Evolutionary conservation across 2,797 vertebrate species (phyloP), one percentile per base, ranked within the genome.

Genomic region (Cichlasoma orientale): DNA sequence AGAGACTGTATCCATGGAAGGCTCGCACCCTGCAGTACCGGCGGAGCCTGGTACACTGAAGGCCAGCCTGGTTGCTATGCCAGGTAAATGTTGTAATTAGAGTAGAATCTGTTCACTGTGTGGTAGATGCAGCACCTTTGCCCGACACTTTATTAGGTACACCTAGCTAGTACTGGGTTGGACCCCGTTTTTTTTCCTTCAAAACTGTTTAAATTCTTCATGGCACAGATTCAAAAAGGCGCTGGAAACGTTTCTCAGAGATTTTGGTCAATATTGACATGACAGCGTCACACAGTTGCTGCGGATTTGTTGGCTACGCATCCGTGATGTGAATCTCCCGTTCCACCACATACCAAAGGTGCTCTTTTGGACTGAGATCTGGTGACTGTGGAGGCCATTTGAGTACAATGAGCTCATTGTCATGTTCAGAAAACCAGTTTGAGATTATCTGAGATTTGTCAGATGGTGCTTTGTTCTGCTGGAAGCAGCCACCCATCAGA

Each of bases 21-120:
- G 98, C 0, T 99, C 98, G 1, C 96, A 90, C 27, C 98, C 98
- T 0, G 97, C 98, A 0, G 97, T 97, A 27, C 97, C 98, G 0
- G 97, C 98, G 1, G 98, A 98, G 61, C 98, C 98, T 0, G 98
- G 98, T 29, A 99, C 98, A 0, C 92, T 99, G 41, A 99, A 99
- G 92, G 72, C 98, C 84, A 99, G 97, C 90, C 94, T 99, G 82
- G 95, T 97, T 16, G 98, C 98, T 63, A 98, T 98, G 9, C 98
- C 98, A 95, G 98, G 98, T 99, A 50, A 50, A 68, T 68, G 3
- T 29, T 50, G 61, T 29, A 50, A 68, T 68, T 68, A 8, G 14
- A 66, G 18, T 29, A 47, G 16, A 47, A 29, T 66, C 23, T 19
- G 19, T 47, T 66, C 23, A 19, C 41, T 66, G 61, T 66, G 23